Base-by-base conservation (phyloP, 2,113 vertebrate genomes). In the Cathartes aura region DNA sequence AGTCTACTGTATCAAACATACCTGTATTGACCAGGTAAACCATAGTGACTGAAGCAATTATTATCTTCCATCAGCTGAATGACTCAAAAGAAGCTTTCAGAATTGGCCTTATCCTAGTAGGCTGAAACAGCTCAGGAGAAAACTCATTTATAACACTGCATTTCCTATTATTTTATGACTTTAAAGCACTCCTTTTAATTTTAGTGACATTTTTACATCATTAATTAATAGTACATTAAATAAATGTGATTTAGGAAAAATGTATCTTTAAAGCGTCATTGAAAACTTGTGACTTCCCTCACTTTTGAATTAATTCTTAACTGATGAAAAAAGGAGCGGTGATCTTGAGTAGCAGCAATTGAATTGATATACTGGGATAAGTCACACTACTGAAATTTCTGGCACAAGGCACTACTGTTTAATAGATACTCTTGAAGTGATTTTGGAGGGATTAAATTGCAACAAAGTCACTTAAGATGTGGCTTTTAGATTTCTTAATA, bases 241-340 rank as follows among this genome's bases (percentile, higher is more conserved):
- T 87, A 85, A 70, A 89, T 87, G 47, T 95, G 78, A 93, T 96
- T 97, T 91, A 64, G 64, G 38, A 78, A 97, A 97, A 79, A 27
- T 52, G 59, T 62, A 89, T 82, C 55, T 91, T 95, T 82, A 96
- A 85, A 92, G 30, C 94, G 67, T 87, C 83, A 89, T 48, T 81
- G 60, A 62, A 93, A 97, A 88, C 82, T 95, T 94, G 95, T 94
- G 95, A 92, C 82, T 97, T 91, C 67, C 24, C 40, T 95, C 53
- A 91, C 38, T 88, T 94, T 36, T 64, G 23, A 93, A 95, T 93
- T 97, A 93, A 89, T 96, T 92, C 55, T 80, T 96, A 68, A 88
- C 50, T 86, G 64, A 92, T 22, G 8, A 86, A 85, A 92, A 95
- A 85, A 84, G 42, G 20, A 70, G 6, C 50, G 26, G 42, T 74